Evolutionary conservation across 2,113 vertebrate genomes (phyloP).

Genomic region (Syrmaticus mikado): DNA sequence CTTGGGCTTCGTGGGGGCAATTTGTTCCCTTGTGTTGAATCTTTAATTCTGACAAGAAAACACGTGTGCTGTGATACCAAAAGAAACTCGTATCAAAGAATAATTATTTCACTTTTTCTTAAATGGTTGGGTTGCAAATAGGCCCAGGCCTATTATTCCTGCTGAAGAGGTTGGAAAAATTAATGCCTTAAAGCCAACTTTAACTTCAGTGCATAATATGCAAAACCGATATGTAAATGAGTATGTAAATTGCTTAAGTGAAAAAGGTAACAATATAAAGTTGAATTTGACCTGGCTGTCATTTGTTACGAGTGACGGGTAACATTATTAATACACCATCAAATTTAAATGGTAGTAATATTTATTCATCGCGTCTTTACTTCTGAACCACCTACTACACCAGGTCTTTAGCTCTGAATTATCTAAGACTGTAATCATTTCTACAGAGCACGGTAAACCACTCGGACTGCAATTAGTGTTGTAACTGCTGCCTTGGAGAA

Average conservation of each 20-base stretch:
- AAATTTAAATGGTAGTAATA: neutral
- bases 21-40: neutral
- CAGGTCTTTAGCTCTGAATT: neutral
- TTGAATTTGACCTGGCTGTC: neutral
- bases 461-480: rapidly evolving
- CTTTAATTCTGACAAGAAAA: neutral
- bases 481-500: neutral
- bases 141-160: neutral
- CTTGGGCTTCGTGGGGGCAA: neutral
- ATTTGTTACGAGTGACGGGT: neutral
- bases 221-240: neutral
- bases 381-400: neutral
- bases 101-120: neutral
- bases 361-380: neutral
- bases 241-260: neutral
- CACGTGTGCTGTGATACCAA: neutral
- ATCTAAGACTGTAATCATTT: neutral
- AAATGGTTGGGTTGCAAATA: neutral
- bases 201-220: neutral
- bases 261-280: neutral
- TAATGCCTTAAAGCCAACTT: neutral
- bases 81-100: neutral
- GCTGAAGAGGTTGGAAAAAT: neutral
- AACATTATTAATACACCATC: neutral
- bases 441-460: neutral